Base-by-base conservation (phyloP, 2,113 vertebrate species). In the Mesocricetus auratus region DNA sequence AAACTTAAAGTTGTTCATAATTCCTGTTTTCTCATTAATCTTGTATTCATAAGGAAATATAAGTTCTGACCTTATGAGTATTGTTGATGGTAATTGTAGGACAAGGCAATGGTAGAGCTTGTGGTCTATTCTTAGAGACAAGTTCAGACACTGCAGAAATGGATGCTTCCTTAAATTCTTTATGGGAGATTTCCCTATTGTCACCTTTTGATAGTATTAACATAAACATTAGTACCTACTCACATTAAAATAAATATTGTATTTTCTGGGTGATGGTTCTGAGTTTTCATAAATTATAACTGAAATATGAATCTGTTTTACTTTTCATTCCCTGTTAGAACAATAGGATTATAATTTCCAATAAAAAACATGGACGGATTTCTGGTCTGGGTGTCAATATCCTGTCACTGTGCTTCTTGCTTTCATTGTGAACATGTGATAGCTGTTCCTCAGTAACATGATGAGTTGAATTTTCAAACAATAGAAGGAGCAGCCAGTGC, bases 381-480 rank as follows among this genome's bases (percentile, higher is more conserved):
- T 93, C 86, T 93, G 10, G 4, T 66, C 69, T 83, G 42, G 15
- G 7, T 58, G 8, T 93, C 78, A 79, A 16, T 91, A 66, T 66
- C 91, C 50, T 87, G 45, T 95, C 16, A 39, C 8, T 83, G 42
- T 47, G 39, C 69, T 83, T 93, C 22, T 82, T 96, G 50, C 12
- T 45, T 95, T n/a, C 4, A 47, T 10, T 33, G n/a, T 71, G 50
- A 24, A 50, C 19, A 36, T 36, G 22, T 50, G 31, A 45, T 31
- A 85, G 15, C 5, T 89, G 77, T 94, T 96, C 91, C 64, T 92
- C 39, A 78, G 31, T 31, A 94, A 77, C 4, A 50, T 71, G 53
- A 90, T 36, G 74, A 86, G 16, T 79, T 94, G 77, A 74, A 93
- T 79, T 94, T 94, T 93, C 58, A 94, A 96, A 39, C 85, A 89